A percentile compares a stretch with the other conserved stretches of the same genome.
phyloP scores from a whole-genome alignment of 2,888 invertebrate genomes.

The Xanthia icteritia region DNA sequence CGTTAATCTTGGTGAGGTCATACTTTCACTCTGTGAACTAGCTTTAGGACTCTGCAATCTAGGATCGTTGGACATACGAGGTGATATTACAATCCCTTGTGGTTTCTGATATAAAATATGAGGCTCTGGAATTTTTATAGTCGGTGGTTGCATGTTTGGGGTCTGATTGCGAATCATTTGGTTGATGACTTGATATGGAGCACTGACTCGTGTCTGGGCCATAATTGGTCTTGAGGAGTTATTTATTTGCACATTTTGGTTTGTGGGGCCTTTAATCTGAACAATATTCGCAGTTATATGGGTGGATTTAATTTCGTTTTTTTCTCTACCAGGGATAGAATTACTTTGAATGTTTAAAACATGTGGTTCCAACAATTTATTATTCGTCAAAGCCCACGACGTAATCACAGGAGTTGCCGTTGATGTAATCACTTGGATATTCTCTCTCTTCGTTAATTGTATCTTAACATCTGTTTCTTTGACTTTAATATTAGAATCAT shows the following conservation, averaged over 20 bases:
- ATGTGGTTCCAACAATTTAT: constrained; percentile 85
- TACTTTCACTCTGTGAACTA: constrained; percentile 79
- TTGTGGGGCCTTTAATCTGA: constrained; percentile 83
- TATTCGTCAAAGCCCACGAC: constrained; percentile 89
- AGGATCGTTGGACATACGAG: constrained; percentile 82
- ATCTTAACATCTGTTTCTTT: constrained; percentile 80
- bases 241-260: constrained; percentile 76
- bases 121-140: constrained; percentile 92
- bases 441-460: constrained; percentile 80
- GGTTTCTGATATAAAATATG: constrained; percentile 87
- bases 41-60: constrained; percentile 86
- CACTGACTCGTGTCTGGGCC: constrained; percentile 78
- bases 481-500: constrained; percentile 76
- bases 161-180: constrained; percentile 82
- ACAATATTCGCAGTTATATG: constrained; percentile 85
- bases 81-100: constrained; percentile 86
- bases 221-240: constrained; percentile 80
- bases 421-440: constrained; percentile 81
- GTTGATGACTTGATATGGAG: constrained; percentile 87
- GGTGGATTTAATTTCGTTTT: constrained; percentile 81
- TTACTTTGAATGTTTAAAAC: constrained; percentile 80
- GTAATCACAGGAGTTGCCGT: constrained; percentile 90
- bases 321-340: constrained; percentile 75
- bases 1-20: constrained; percentile 82
- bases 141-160: constrained; percentile 91